These are phyloP conservation scores for Mellivora capensis DNA, from an alignment of 2,113 vertebrate genomes.

Conservation along the genomic window DNA sequence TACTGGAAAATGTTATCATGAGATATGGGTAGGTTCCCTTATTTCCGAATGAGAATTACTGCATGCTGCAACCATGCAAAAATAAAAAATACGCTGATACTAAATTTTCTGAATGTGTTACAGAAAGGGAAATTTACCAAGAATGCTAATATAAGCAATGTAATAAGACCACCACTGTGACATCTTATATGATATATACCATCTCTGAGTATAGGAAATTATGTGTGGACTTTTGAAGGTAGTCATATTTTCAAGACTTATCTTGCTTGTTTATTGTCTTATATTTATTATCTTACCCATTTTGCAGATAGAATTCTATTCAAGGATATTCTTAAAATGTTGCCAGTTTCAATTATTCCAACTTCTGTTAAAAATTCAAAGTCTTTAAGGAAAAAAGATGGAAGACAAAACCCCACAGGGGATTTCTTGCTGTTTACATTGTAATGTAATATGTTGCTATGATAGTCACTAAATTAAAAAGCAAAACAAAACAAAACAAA, in stretches of 20 bases:
- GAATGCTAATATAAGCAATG: not conserved
- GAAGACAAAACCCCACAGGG: not conserved
- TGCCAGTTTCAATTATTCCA: not conserved
- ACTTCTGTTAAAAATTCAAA: not conserved
- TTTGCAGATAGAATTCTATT: not conserved
- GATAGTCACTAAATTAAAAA: not conserved
- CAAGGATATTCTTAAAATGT: constrained; percentile 2
- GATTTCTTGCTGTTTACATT: not conserved
- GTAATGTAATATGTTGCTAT: not conserved
- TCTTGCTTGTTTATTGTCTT: not conserved
- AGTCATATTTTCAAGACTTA: not conserved
- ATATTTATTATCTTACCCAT: not conserved
- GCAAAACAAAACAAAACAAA: not conserved
- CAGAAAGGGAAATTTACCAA: constrained; percentile 48
- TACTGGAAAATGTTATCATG: not conserved
- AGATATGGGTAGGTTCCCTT: not conserved
- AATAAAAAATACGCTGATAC: not conserved
- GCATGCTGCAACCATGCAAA: not conserved
- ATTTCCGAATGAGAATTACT: constrained; percentile 39
- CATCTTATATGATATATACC: not conserved
- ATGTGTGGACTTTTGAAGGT: not conserved
- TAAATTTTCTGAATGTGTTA: constrained; percentile 34
- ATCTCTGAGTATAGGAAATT: not conserved
- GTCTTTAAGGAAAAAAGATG: not conserved
- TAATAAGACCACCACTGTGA: constrained; percentile 42